phyloP scores from a whole-genome alignment of 2,113 vertebrate species.

The Antechinus flavipes region DNA sequence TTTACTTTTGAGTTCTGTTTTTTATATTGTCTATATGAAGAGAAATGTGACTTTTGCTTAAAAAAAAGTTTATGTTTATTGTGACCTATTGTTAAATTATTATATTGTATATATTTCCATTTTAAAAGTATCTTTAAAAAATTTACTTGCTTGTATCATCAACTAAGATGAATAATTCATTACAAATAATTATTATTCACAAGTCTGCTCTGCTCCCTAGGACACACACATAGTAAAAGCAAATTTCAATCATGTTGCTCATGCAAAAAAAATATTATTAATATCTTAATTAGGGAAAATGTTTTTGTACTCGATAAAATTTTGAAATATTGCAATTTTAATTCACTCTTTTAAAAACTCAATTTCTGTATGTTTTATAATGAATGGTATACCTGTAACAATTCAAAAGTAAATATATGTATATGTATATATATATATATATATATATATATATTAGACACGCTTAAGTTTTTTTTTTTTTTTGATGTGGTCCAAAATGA shows the following conservation, averaged over 20 bases:
- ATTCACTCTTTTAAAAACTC: neutral
- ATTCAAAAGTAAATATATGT: neutral
- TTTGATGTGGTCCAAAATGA: neutral
- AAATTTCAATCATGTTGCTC: neutral
- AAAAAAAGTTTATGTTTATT: neutral
- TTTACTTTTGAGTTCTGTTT: neutral
- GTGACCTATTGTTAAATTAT: neutral
- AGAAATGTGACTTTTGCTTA: neutral
- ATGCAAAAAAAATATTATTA: neutral
- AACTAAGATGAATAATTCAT: neutral
- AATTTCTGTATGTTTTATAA: neutral
- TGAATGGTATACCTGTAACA: neutral
- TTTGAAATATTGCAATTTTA: neutral
- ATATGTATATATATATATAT: neutral
- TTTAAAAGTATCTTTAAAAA: neutral
- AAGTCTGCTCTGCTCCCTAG: neutral
- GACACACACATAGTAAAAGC: neutral
- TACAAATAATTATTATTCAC: neutral
- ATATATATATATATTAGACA: neutral
- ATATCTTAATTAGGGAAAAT: neutral
- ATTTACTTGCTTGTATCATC: neutral
- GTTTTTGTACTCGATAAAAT: neutral
- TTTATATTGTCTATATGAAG: neutral
- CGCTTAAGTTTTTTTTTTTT: neutral
- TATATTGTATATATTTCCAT: neutral